Base-by-base conservation (phyloP, 2,113 vertebrate species). In the Pseudois nayaur region DNA sequence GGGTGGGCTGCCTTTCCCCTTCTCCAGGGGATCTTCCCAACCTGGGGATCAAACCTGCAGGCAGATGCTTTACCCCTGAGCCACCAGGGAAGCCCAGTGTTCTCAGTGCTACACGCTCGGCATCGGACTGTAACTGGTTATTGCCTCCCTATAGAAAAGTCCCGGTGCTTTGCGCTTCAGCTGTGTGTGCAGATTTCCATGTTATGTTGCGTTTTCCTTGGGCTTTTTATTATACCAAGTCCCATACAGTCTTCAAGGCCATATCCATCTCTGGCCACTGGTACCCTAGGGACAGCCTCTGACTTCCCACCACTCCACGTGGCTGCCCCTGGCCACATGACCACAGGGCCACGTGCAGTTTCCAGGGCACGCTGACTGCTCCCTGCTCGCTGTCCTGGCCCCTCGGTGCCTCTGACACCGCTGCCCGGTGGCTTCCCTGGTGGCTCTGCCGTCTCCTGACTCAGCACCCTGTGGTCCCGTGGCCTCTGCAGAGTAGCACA, bases 121-220 rank as follows among this genome's bases (percentile, higher is more conserved):
- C 55, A 8, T 93, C 89, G 85, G 40, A 52, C 15, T 79, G 3
- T 45, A 83, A 74, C 25, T 40, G 64, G 5, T 15, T 25, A 6
- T n/a, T 74, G 40, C 29, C 76, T 88, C n/a, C 93, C 96, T 71
- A 64, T 25, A 59, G 76, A 87, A 81, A 92, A 83, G 36, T 45
- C 94, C 25, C 2, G 19, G 6, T 36, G 81, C 52, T 48, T 50
- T 84, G 48, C 50, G 45, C 55, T 33, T 27, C 40, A 15, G 13
- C 2, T 16, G 12, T 4, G 62, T 7, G 14, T 5, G 25, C 85
- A 79, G 71, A 71, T 55, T 21, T 90, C 79, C 85, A 7, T 12
- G 64, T 86, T 79, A 33, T 23, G 5, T 88, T 76, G 76, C 54
- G 52, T 91, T 95, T 87, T 86, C 83, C 55, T 27, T 23, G 43